phyloP scores from a whole-genome alignment of 1,140 invertebrate species.

The Stenopsyche tienmushanensis region DNA sequence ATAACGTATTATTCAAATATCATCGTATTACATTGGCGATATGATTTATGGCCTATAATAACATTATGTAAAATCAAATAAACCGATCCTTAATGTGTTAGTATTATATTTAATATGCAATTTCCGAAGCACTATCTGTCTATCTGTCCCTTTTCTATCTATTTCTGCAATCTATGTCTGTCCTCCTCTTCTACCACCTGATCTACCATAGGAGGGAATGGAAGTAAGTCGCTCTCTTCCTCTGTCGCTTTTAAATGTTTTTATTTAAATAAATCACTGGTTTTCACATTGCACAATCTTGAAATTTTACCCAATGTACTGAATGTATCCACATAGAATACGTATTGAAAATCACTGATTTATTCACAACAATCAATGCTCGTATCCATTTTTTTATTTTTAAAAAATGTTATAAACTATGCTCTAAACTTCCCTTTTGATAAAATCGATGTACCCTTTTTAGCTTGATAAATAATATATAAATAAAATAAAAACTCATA shows the following conservation, averaged over 20 bases:
- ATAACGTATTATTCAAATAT: too few relatives aligned
- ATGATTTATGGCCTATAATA: too few relatives aligned
- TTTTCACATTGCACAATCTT: not conserved
- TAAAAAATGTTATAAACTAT: too few relatives aligned
- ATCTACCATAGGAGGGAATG: constrained; percentile 56
- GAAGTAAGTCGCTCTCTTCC: constrained; percentile 54
- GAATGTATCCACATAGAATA: not conserved
- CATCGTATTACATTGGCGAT: too few relatives aligned
- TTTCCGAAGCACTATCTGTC: constrained; percentile 34
- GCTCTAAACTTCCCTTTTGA: too few relatives aligned
- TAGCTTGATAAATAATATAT: too few relatives aligned
- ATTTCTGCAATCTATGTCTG: constrained; percentile 39
- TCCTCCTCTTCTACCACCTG: constrained; percentile 37
- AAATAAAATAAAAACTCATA: too few relatives aligned
- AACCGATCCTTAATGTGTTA: constrained; percentile 1
- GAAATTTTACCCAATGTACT: not conserved
- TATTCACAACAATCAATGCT: constrained; percentile 11
- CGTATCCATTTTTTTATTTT: not conserved
- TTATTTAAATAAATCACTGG: not conserved
- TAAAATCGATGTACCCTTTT: too few relatives aligned
- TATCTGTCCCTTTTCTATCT: constrained; percentile 31
- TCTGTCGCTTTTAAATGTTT: constrained; percentile 29
- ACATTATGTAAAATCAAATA: too few relatives aligned
- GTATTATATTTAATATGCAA: constrained; percentile 10
- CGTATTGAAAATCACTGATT: not conserved